Percentiles rank a stretch among this genome's conserved stretches.
Evolutionary conservation across 2,113 vertebrate species (phyloP).

Genomic region (Tupaia tana): DNA sequence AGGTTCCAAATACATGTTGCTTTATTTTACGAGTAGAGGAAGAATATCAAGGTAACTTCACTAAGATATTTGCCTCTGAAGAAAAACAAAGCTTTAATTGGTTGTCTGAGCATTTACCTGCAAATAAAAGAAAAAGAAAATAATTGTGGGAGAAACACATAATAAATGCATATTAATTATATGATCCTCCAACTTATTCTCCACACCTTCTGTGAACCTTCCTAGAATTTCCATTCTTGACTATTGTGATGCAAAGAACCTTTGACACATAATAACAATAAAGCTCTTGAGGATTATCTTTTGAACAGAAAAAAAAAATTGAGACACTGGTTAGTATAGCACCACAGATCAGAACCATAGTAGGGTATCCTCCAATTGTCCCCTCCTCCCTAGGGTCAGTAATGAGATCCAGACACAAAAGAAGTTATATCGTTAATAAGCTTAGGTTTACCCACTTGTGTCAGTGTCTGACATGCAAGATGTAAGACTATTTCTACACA

Average conservation of each 20-base stretch:
- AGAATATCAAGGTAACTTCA: background rate
- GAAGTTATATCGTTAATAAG: background rate
- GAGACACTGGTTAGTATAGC: background rate
- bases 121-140: background rate
- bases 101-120: background rate
- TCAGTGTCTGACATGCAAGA: background rate
- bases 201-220: background rate
- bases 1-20: background rate
- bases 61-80: slow-evolving; percentile 37
- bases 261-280: background rate
- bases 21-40: slow-evolving; percentile 27
- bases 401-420: background rate
- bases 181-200: background rate
- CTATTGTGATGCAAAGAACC: background rate
- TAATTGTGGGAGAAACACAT: background rate
- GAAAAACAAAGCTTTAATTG: slow-evolving; percentile 10
- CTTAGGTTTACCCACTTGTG: background rate
- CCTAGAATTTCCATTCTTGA: background rate
- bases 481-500: background rate
- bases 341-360: background rate
- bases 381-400: background rate
- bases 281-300: background rate
- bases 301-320: background rate
- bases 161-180: background rate
- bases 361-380: background rate